phyloP scores from a whole-genome alignment of 2,113 vertebrate species.

The Ivindomyrus marchei region DNA sequence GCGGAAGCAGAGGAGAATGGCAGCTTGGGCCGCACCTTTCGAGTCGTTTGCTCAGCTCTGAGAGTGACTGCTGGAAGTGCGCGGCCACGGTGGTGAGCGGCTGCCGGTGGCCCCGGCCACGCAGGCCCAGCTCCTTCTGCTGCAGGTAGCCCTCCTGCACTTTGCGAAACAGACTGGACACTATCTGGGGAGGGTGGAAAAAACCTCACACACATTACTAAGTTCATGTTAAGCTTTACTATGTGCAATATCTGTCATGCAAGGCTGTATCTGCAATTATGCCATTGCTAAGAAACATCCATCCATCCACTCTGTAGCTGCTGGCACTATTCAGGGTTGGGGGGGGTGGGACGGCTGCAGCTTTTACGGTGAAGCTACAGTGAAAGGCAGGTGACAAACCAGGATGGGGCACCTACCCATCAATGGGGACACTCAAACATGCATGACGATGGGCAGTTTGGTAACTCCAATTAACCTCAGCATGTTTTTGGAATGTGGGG shows the following conservation, averaged over 20 bases:
- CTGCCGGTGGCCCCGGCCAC: conserved; percentile 52
- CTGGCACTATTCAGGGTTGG: background rate
- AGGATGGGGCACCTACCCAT: background rate
- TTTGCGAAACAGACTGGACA: conserved; percentile 71
- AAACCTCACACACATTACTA: background rate
- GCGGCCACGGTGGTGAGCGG: conserved; percentile 62
- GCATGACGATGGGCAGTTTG: background rate
- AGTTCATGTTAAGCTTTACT: background rate
- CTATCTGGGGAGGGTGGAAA: conserved; percentile 53
- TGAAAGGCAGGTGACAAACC: background rate
- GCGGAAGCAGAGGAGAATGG: background rate
- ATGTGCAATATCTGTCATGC: background rate
- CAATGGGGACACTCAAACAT: background rate
- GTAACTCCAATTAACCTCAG: background rate
- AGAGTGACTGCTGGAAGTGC: conserved; percentile 73
- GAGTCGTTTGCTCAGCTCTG: conserved; percentile 68
- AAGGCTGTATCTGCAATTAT: background rate
- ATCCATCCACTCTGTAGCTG: background rate
- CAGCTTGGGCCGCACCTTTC: conserved; percentile 60
- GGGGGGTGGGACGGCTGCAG: background rate
- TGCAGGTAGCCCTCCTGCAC: conserved; percentile 56
- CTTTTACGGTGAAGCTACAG: background rate
- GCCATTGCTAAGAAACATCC: background rate
- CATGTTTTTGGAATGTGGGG: background rate
- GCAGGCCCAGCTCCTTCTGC: conserved; percentile 47